Base-by-base conservation (phyloP, 37 sponge, comb jelly and placozoan genomes). In the Spongilla lacustris region DNA sequence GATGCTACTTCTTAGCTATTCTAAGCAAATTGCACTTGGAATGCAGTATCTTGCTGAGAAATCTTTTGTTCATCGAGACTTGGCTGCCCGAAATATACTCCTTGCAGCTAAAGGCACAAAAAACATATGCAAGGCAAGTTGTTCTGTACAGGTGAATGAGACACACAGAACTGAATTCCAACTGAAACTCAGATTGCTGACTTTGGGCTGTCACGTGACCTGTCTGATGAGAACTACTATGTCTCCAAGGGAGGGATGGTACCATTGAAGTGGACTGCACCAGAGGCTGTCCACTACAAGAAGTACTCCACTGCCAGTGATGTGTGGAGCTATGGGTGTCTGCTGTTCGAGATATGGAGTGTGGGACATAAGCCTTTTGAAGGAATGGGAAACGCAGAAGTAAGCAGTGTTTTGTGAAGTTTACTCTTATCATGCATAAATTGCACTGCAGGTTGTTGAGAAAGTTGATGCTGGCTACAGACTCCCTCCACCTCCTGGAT, bases 61-160 rank as follows among this genome's bases (percentile, higher is more conserved):
- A 77, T 46, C 58, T 10, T 88, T 88, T 36, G 75, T 88, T 11
- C 89, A 88, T 66, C 41, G 89, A 36, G 89, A 88, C 67, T 66
- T 88, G 46, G 89, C 89, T 68, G 89, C 89, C 3, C 81, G 89
- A 49, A 88, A 88, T 72, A 83, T 88, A 1, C 81, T 88, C 5
- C 78, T 88, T 14, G 83, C 46, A 22, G 71, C 32, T 9, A 31
- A 83, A 58, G 58, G 58, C 19, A 14, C 58, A 58, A 14, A 6
- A 17, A 13, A 58, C 11, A 58, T 14, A 14, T 58, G 58, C 58
- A 58, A 58, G 21, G 58, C 19, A 17, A 58, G 58, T 58, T 13
- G 21, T 17, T 58, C 8, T 8, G 4, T 4, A 46, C 8, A 46
- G 4, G 4, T 46, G 46, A 46, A 46, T n/a, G n/a, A n/a, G n/a